These are phyloP conservation scores for Allophyes oxyacanthae DNA, from an alignment of 2,888 invertebrate species.

Conservation along the genomic window DNA sequence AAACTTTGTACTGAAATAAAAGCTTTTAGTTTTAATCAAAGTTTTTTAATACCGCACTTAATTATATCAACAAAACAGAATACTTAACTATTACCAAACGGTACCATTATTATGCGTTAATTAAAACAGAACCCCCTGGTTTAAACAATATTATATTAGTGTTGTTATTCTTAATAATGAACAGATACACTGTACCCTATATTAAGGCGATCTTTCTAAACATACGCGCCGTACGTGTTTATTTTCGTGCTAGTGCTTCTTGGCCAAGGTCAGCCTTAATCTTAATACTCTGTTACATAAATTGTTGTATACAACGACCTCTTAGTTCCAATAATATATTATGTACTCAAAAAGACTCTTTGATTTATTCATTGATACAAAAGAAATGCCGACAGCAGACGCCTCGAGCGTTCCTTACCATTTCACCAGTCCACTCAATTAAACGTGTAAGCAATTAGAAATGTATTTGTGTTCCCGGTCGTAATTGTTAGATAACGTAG, in stretches of 20 bases:
- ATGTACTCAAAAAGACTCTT: no score
- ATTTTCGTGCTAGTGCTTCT: constrained; percentile 57
- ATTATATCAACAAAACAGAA: no score
- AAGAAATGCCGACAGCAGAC: constrained; percentile 2
- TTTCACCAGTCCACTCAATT: constrained; percentile 6
- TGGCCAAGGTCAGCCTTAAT: constrained; percentile 58
- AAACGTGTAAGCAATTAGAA: constrained; percentile 19
- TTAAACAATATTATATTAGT: no score
- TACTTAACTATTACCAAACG: no score
- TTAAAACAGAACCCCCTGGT: no score
- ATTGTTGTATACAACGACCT: no score
- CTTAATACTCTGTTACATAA: not conserved
- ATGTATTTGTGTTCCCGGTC: constrained; percentile 7
- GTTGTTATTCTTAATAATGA: no score
- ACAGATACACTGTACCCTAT: constrained; percentile 5
- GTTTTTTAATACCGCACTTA: no score
- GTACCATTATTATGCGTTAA: no score
- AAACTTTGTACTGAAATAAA: no score
- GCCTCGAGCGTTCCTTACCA: not conserved
- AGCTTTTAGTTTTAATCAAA: no score
- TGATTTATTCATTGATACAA: constrained; percentile 12
- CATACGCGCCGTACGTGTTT: constrained; percentile 35
- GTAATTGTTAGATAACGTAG: constrained; percentile 1
- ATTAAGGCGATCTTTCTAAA: not conserved
- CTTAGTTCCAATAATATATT: no score